Evolutionary conservation across 2,888 invertebrate genomes (phyloP), one percentile per base, ranked within the genome.

Genomic region (Diachrysia chrysitis): DNA sequence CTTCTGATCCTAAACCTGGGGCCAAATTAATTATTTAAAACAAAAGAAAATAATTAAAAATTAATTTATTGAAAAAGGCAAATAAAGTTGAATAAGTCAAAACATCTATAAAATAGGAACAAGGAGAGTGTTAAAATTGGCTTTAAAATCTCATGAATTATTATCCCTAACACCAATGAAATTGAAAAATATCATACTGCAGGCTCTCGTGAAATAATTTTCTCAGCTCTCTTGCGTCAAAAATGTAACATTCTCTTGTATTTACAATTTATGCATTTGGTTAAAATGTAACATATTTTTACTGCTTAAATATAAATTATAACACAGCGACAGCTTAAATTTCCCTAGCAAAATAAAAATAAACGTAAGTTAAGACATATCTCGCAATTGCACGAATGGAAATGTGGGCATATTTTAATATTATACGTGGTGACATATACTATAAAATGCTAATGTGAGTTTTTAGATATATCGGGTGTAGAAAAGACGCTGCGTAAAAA

Each of bases 301-400:
- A 42, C 42, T 42, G 17, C 17, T 14, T 12, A 17, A 54, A 54
- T 19, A 21, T 32, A 14, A 58, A 14, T 53, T 57, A 58, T 46
- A 32, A 54, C 23, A 7, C 14, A n/a, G 16, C 66, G 17, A 66
- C 37, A 66, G 46, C 17, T 58, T 48, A 54, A 59, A 72, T 66
- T 62, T 48, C 62, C 57, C 66, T 53, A 53, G 53, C 17, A 14
- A 61, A 25, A n/a, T n/a, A n/a, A 55, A 66, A 59, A 54, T 66
- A 73, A 72, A 51, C 66, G 56, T 57, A 42, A 48, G 46, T 62
- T 66, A 61, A 62, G 73, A 61, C 58, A 55, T 66, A 66, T 72
- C 58, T 32, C 53, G 56, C 23, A 59, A 66, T 67, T 58, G 66
- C 78, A 63, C 60, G 73, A 61, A 66, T 66, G 48, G 21, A 48